Evolutionary conservation across 2,797 vertebrate species (phyloP).

Genomic region (Dromococcyx pavoninus): DNA sequence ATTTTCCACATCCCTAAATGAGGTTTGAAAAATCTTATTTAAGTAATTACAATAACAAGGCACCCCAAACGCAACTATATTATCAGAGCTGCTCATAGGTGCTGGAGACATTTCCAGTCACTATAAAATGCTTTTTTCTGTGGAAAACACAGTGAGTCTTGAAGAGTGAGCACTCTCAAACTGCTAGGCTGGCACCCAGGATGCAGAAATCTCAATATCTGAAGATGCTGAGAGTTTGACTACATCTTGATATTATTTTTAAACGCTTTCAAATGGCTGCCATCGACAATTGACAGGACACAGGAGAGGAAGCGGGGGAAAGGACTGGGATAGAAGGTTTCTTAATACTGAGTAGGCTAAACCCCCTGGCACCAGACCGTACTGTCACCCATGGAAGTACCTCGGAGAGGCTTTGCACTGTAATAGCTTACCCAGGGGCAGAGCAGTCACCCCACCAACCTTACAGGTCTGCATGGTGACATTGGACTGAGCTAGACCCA

Average conservation of each 20-base stretch:
- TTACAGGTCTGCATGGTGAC: rapidly evolving
- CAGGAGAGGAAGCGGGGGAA: background rate
- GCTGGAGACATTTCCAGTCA: background rate
- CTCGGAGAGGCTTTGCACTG: background rate
- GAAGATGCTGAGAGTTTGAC: background rate
- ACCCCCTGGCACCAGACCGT: rapidly evolving
- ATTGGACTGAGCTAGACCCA: rapidly evolving
- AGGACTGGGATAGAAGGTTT: background rate
- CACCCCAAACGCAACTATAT: background rate
- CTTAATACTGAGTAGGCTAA: background rate
- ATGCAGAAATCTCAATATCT: background rate
- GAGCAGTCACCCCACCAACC: background rate
- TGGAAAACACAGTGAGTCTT: background rate
- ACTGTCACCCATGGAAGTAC: rapidly evolving
- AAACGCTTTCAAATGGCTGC: background rate
- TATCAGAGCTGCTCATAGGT: background rate
- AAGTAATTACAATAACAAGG: background rate
- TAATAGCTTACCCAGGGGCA: background rate
- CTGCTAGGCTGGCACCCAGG: background rate
- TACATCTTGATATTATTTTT: background rate
- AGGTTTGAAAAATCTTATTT: background rate
- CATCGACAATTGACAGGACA: background rate
- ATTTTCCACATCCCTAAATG: background rate
- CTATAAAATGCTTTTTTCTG: background rate
- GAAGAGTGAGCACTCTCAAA: background rate